Base-by-base conservation (phyloP, 2,113 vertebrate genomes). In the Thunnus maccoyii region DNA sequence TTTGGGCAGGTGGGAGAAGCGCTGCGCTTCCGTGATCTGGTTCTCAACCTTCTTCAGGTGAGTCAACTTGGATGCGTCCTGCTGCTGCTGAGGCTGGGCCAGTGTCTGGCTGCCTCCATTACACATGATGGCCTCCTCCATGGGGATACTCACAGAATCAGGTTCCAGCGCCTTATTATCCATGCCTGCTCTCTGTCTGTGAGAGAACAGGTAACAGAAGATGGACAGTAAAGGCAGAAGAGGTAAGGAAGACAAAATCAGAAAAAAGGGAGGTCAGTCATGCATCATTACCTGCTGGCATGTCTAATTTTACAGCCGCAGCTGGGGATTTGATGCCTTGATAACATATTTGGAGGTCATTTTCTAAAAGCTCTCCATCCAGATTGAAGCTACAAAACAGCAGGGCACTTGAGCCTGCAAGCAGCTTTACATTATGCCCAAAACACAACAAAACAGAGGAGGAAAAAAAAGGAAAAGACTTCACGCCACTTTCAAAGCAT, bases 21-120 rank as follows among this genome's bases (percentile, higher is more conserved):
- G 95, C 92, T 98, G 97, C 0, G 97, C 97, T 22, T 99, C 97
- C 0, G 96, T 98, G 89, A 98, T 97, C 75, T 98, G 96, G 89
- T 99, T 99, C 91, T 99, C 97, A 82, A 99, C 96, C 90, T 98
- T 99, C 95, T 97, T 99, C 92, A 98, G 91, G 89, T 97, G 96
- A 80, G 95, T 96, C 92, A 97, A 91, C 76, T 97, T 89, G 0
- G 96, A 94, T 1, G 96, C 91, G 2, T 98, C 98, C 36, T 93
- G 95, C 47, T 86, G 86, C 0, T 93, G 88, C 64, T 81, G 95
- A 79, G 77, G 17, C 15, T 61, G 73, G 36, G 61, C 36, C 20
- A 41, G 62, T 30, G 78, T 47, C 65, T 80, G 86, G 61, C 70
- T 22, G 1, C 65, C 74, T 25, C 91, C 86, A 1, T 93, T 93